These are phyloP conservation scores for Paradisaea rubra DNA, from an alignment of 2,113 vertebrate genomes.

Conservation along the genomic window DNA sequence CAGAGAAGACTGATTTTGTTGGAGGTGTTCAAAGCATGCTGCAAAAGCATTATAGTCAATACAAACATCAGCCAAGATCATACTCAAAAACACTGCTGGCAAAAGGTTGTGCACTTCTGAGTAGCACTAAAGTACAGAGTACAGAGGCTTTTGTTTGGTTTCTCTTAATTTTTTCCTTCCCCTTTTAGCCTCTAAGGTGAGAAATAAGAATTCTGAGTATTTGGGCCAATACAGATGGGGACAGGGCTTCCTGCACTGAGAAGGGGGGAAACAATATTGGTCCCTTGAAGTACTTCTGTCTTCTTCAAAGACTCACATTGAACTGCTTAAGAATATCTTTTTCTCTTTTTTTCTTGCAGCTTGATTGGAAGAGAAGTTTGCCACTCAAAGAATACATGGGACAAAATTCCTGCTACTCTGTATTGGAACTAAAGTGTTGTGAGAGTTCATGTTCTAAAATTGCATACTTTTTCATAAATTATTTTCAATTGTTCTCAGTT, in stretches of 20 bases:
- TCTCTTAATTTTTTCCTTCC: neutral
- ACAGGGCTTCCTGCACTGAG: neutral
- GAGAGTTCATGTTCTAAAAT: conserved; percentile 19
- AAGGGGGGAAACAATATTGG: neutral
- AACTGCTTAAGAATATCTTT: neutral
- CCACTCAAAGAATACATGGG: conserved; percentile 37
- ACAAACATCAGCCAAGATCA: neutral
- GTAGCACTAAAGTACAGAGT: neutral
- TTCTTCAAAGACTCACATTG: neutral
- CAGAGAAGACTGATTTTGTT: neutral
- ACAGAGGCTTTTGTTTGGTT: neutral
- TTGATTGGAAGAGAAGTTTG: neutral
- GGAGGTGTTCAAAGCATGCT: neutral
- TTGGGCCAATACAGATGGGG: neutral
- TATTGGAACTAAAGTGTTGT: conserved; percentile 48
- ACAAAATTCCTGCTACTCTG: conserved; percentile 51
- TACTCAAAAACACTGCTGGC: neutral
- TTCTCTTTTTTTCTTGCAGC: conserved; percentile 19
- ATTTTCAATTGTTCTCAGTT: conserved; percentile 65
- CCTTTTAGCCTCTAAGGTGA: neutral
- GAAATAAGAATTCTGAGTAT: neutral
- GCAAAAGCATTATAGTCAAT: neutral
- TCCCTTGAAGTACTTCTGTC: neutral
- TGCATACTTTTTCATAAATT: conserved; percentile 65
- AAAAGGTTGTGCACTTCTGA: neutral